phyloP scores from a whole-genome alignment of 1,140 invertebrate genomes.

The Lamellibrachia luymesi region DNA sequence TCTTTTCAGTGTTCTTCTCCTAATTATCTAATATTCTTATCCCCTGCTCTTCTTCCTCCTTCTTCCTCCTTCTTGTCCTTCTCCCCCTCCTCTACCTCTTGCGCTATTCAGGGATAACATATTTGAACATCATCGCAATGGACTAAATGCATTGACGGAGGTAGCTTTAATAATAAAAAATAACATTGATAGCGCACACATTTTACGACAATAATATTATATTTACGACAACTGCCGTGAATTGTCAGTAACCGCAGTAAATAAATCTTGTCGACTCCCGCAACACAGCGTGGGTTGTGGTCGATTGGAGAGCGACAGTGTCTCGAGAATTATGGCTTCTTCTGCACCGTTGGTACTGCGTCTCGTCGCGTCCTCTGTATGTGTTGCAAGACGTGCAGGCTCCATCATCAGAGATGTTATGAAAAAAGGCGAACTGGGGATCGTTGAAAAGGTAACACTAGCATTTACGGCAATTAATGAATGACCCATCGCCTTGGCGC shows the following conservation, averaged over 20 bases:
- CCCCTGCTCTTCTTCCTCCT: no score
- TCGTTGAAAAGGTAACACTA: constrained; percentile 78
- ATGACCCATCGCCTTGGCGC: no score
- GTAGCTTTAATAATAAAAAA: background rate
- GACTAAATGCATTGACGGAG: background rate
- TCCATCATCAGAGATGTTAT: constrained; percentile 88
- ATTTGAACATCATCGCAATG: no score
- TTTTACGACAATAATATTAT: background rate
- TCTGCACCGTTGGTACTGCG: constrained; percentile 64
- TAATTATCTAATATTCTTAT: no score
- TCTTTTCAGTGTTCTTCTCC: no score
- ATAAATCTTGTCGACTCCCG: background rate
- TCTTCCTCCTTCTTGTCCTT: no score
- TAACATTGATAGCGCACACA: background rate
- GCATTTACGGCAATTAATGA: background rate
- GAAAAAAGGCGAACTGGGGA: constrained; percentile 81
- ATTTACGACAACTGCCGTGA: background rate
- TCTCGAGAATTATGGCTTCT: background rate
- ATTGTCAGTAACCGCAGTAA: background rate
- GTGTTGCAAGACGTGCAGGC: constrained; percentile 77
- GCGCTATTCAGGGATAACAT: no score
- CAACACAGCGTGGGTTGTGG: background rate
- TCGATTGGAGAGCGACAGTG: background rate
- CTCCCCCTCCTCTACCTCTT: no score
- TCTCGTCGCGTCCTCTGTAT: constrained; percentile 74